A percentile compares a stretch with the other conserved stretches of the same genome.
Evolutionary conservation across 2,113 vertebrate species (phyloP).

Genomic region (Fulica atra): DNA sequence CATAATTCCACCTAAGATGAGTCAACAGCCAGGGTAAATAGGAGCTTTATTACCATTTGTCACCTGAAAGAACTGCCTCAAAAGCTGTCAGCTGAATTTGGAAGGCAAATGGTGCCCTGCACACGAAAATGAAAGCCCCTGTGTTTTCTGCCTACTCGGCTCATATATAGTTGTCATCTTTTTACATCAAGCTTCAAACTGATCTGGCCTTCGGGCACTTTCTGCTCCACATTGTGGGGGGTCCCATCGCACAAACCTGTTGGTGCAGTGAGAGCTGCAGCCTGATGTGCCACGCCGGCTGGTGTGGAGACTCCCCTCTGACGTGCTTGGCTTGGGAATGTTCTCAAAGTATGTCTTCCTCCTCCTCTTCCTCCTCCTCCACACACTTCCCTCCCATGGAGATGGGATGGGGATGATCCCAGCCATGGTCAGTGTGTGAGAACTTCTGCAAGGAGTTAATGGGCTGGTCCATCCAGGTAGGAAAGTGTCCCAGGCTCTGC

Average conservation of each 20-base stretch:
- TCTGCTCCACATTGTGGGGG: neutral
- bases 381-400: neutral
- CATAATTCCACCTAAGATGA: conserved; percentile 79
- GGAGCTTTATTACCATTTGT: conserved; percentile 67
- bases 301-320: neutral
- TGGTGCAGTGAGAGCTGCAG: rapidly evolving
- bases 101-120: conserved; percentile 49
- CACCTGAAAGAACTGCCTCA: conserved; percentile 63
- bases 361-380: neutral
- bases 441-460: neutral
- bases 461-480: neutral
- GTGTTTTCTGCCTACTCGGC: neutral
- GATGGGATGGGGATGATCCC: too few species aligned
- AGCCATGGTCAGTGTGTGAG: neutral
- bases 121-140: conserved; percentile 53
- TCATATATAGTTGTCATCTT: conserved; percentile 30
- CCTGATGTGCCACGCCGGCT: rapidly evolving
- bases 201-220: conserved; percentile 9
- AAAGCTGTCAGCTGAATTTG: conserved; percentile 64
- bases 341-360: neutral
- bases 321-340: rapidly evolving
- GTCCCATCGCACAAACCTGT: neutral
- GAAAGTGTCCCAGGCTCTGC: neutral
- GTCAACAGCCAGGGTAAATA: conserved; percentile 76
- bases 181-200: conserved; percentile 9